Percentiles rank a stretch among this genome's conserved stretches.
Evolutionary conservation across 2,113 vertebrate genomes (phyloP).

Genomic region (Microcebus jonahi): DNA sequence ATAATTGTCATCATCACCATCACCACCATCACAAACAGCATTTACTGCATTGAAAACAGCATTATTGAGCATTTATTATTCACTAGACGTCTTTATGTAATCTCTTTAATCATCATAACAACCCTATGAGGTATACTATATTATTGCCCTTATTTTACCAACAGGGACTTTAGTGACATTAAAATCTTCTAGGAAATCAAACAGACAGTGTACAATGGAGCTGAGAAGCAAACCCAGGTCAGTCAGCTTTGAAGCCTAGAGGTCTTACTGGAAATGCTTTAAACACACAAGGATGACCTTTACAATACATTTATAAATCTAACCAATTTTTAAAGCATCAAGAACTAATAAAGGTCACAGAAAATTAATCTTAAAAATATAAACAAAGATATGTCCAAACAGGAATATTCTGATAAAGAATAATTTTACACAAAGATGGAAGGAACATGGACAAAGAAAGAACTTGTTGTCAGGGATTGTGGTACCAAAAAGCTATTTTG

Average conservation of each 20-base stretch:
- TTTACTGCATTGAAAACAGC: not conserved
- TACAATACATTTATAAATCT: not conserved
- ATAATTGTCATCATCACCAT: not conserved
- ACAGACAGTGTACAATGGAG: not conserved
- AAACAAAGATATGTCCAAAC: not conserved
- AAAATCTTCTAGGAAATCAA: not conserved
- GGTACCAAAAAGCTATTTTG: not conserved
- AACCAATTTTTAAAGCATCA: not conserved
- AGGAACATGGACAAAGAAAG: not conserved
- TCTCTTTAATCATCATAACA: not conserved
- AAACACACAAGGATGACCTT: slow-evolving; percentile 18
- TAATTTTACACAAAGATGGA: not conserved
- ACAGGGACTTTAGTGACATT: slow-evolving; percentile 37
- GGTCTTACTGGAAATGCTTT: slow-evolving; percentile 25
- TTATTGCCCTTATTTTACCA: slow-evolving; percentile 39
- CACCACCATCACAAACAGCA: not conserved
- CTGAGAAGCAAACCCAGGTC: not conserved
- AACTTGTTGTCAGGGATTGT: not conserved
- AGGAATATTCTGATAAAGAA: not conserved
- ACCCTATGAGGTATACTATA: not conserved
- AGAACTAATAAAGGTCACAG: not conserved
- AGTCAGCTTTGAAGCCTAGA: not conserved
- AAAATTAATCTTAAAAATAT: not conserved
- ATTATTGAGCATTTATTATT: slow-evolving; percentile 43
- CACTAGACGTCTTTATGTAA: not conserved